Evolutionary conservation across 2,113 vertebrate species (phyloP).

Genomic region (Dasyornis broadbenti): DNA sequence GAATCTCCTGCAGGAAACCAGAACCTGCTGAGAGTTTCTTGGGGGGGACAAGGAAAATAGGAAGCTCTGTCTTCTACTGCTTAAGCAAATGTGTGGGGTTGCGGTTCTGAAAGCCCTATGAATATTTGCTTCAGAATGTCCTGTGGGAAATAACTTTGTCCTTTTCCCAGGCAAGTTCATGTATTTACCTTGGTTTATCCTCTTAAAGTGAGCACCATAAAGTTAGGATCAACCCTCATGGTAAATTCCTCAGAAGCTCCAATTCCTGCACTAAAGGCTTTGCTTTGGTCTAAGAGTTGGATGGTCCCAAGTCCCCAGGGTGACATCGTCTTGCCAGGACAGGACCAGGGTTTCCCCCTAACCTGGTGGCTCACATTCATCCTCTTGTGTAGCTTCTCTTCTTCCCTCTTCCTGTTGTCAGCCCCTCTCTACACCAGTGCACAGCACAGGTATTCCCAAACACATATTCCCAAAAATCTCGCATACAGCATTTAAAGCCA

Average conservation of each 20-base stretch:
- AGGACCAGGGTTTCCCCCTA: fast-evolving
- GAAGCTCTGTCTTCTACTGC: neutral
- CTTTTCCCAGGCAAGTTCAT: neutral
- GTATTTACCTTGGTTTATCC: neutral
- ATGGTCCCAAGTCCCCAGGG: neutral
- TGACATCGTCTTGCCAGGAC: neutral
- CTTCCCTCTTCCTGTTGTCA: neutral
- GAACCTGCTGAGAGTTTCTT: neutral
- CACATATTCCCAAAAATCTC: neutral
- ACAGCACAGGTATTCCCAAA: neutral
- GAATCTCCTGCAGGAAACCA: neutral
- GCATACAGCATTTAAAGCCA: fast-evolving
- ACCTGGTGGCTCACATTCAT: neutral
- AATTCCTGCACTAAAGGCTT: neutral
- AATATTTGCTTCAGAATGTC: neutral
- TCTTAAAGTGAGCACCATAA: neutral
- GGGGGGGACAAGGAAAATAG: neutral
- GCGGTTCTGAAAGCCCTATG: neutral
- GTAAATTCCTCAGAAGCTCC: neutral
- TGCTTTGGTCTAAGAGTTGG: neutral
- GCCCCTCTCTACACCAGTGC: fast-evolving
- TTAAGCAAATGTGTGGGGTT: neutral
- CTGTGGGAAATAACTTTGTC: neutral
- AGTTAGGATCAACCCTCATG: neutral
- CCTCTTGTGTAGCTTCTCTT: neutral